Conservation (phyloP, 2,113 vertebrate species). For the Engraulis encrasicolus region DNA sequence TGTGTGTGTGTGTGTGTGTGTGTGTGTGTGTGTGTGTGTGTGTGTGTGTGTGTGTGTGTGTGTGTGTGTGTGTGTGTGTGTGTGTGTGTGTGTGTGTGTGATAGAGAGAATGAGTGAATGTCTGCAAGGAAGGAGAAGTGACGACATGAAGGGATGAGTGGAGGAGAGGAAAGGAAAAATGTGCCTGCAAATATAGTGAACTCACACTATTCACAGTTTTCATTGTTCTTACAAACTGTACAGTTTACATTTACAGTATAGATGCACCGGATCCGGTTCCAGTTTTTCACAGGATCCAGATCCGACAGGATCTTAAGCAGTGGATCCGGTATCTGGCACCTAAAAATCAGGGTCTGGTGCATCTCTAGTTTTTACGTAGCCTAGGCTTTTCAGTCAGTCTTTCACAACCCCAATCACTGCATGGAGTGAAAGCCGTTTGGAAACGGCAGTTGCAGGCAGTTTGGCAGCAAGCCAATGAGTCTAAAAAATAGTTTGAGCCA, state of each 20-base stretch:
- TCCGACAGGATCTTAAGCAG: too few relatives aligned
- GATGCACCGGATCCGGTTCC: too few relatives aligned
- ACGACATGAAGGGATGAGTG: not conserved
- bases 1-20: not conserved
- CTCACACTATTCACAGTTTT: not conserved
- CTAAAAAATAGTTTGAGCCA: too few relatives aligned
- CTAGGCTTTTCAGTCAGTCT: too few relatives aligned
- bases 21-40: not conserved
- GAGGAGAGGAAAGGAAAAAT: not conserved
- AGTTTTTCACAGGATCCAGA: too few relatives aligned
- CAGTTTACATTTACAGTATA: not conserved
- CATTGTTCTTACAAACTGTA: not conserved
- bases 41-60: not conserved
- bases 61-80: not conserved
- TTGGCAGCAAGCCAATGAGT: too few relatives aligned
- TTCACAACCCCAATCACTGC: too few relatives aligned
- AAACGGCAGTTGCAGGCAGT: too few relatives aligned
- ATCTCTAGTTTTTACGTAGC: too few relatives aligned
- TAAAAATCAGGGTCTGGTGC: too few relatives aligned
- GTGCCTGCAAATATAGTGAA: not conserved
- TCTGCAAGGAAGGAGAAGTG: not conserved
- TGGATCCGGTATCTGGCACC: too few relatives aligned
- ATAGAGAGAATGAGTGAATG: conserved; percentile 1
- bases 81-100: not conserved
- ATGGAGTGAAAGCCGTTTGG: too few relatives aligned